Evolutionary conservation across 2,888 invertebrate species (phyloP), one percentile per base, ranked within the genome.

Genomic region (Trissolcus japonicus): DNA sequence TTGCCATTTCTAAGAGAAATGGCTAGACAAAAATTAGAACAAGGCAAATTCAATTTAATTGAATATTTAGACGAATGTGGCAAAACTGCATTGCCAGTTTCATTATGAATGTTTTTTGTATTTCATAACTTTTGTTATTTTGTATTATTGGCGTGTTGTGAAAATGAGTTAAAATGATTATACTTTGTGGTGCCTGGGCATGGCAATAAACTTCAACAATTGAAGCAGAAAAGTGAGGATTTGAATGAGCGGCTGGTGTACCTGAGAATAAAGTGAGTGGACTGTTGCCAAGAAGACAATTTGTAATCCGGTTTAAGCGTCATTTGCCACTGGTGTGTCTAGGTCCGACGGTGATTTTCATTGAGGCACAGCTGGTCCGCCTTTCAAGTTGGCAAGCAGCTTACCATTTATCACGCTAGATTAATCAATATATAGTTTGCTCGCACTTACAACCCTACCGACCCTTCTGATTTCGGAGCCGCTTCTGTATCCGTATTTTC

Each of bases 401-500:
- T 87, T 83, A 85, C 83, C 85, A 85, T 86, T 86, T 84, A 86
- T 87, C 85, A 86, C 81, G 82, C 71, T 79, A 84, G 84, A 87
- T 86, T 86, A 87, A 87, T 87, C 85, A 86, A 87, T 83, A 35
- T 35, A 84, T 80, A 80, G 78, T 76, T 75, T 74, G 78, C 69
- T 65, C 77, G 79, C 79, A 81, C 80, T 75, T 72, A 78, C 61
- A 62, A 68, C 71, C 71, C 55, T 65, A 50, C 43, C 40, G 53
- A 14, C 41, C 62, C 62, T 59, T 56, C 71, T 51, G 2, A 19
- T 51, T 19, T 51, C 2, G 6, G 2, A 6, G 6, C 1, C 16
- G 14, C 16, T 14, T 46, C 16, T 46, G 16, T 46, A 25, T 25
- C 25, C 4, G 4, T 4, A 0, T 25, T 25, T 25, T 25, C 25